Base-by-base conservation (phyloP, 2,888 invertebrate genomes). In the Stenolophus ochropezus region DNA sequence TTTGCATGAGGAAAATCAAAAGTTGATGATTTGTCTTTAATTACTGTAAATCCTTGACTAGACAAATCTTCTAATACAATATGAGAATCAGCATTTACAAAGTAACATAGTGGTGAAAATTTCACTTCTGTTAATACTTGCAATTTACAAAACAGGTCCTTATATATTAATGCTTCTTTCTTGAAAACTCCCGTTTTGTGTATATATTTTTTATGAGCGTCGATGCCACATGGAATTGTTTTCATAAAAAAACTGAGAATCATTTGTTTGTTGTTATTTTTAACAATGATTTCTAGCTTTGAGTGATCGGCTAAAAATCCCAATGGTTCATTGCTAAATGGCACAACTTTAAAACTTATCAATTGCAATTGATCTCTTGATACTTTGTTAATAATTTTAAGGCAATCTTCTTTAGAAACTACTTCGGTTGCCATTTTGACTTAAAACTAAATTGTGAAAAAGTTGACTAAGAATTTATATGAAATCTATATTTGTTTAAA, bases 211-310 rank as follows among this genome's bases (percentile, higher is more conserved):
- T 91, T 91, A 85, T 91, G 91, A 8, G 84, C 84, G 8, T 87
- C 86, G 75, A 92, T 90, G n/a, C 71, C 51, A 81, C 89, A 88
- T 0, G 94, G 94, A 71, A 93, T 87, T 4, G 91, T 90, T 87
- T 94, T 94, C 0, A 93, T 87, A 85, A 94, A 94, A 82, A 92
- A 91, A 18, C 86, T 86, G 0, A 89, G 49, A 14, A 75, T 75
- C 61, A 20, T 69, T 61, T 58, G 47, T 83, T 42, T 75, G 18
- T 82, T 75, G 21, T 27, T 20, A 42, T 49, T 79, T 4, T 49
- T 76, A 79, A 83, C 85, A 47, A 75, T 82, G 6, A 87, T 84
- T 21, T 73, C 85, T 0, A 87, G 82, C 23, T 82, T 83, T 33
- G 84, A 84, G 83, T 87, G 87, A 23, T 87, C 86, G n/a, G 86